Conservation (phyloP, 2,888 invertebrate genomes). For the Cheilosia grossa region DNA sequence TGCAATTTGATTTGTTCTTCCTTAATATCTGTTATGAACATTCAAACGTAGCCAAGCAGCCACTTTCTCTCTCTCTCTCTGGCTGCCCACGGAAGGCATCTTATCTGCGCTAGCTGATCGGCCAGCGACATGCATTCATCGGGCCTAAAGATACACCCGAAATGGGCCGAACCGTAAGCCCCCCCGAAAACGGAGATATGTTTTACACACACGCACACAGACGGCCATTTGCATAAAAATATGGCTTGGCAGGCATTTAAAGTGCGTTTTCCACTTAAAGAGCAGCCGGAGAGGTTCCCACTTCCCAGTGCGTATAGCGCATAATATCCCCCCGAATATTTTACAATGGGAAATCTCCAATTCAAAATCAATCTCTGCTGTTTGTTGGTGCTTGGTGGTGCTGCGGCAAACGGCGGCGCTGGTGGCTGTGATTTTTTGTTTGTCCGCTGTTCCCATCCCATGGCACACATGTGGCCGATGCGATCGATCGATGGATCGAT, state of each 20-base stretch:
- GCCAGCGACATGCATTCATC: constrained; percentile 51
- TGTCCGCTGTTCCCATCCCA: constrained; percentile 45
- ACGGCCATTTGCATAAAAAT: constrained; percentile 73
- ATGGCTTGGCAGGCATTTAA: constrained; percentile 75
- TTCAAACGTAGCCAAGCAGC: not conserved
- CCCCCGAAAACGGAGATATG: constrained; percentile 52
- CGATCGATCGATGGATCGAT: constrained; percentile 4
- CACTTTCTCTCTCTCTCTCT: not conserved
- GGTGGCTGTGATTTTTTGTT: constrained; percentile 12
- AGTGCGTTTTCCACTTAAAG: constrained; percentile 75
- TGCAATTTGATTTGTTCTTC: constrained; percentile 64
- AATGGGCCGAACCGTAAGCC: constrained; percentile 68
- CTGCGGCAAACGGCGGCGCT: not conserved
- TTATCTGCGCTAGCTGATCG: constrained; percentile 65
- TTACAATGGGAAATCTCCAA: constrained; percentile 74
- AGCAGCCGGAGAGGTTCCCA: constrained; percentile 8
- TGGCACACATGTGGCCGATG: constrained; percentile 43
- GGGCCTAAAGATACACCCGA: constrained; percentile 56
- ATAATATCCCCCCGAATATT: constrained; percentile 63
- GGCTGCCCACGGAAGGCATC: constrained; percentile 11
- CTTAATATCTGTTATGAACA: constrained; percentile 51
- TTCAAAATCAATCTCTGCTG: constrained; percentile 71
- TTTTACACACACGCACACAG: constrained; percentile 45
- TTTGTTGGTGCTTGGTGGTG: constrained; percentile 5
- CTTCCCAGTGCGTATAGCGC: no score